Percentiles rank a stretch among this genome's conserved stretches.
phyloP scores from a whole-genome alignment of 2,113 vertebrate genomes.

The Plestiodon gilberti region DNA sequence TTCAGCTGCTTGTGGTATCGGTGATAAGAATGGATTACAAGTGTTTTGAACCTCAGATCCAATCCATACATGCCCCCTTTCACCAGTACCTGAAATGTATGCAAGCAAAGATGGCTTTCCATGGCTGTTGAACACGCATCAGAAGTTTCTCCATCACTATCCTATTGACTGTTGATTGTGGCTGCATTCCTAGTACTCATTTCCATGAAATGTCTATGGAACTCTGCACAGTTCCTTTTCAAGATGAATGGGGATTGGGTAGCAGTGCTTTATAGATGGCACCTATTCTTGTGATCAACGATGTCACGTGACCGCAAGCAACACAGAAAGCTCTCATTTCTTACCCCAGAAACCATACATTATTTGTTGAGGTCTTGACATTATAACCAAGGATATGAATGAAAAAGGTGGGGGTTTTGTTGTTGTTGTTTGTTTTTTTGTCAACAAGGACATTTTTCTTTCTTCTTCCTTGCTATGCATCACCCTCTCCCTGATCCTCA shows the following conservation, averaged over 20 bases:
- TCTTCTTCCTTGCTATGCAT: not conserved
- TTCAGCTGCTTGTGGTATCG: not conserved
- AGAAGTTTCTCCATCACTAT: not conserved
- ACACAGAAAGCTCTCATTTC: not conserved
- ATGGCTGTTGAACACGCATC: not conserved
- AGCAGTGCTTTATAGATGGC: not conserved
- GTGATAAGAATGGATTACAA: not conserved
- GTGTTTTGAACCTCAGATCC: not conserved
- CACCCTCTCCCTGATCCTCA: too few species aligned
- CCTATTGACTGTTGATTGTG: too few species aligned
- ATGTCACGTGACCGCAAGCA: not conserved
- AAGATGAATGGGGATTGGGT: not conserved
- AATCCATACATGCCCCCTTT: not conserved
- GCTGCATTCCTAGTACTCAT: too few species aligned
- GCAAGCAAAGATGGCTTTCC: too few species aligned
- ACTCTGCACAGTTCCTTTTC: not conserved
- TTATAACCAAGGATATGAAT: constrained; percentile 24
- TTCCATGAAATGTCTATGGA: not conserved
- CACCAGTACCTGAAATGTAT: not conserved
- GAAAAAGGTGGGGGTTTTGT: constrained; percentile 29
- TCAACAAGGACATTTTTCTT: not conserved
- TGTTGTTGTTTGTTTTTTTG: too few species aligned
- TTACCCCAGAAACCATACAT: not conserved
- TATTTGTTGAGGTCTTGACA: constrained; percentile 20
- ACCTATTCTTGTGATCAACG: not conserved